These are phyloP conservation scores for Pseudorhiza aurosa DNA, from an alignment of 30 jellyfish, hydroid and myxozoan genomes.

Conservation along the genomic window DNA sequence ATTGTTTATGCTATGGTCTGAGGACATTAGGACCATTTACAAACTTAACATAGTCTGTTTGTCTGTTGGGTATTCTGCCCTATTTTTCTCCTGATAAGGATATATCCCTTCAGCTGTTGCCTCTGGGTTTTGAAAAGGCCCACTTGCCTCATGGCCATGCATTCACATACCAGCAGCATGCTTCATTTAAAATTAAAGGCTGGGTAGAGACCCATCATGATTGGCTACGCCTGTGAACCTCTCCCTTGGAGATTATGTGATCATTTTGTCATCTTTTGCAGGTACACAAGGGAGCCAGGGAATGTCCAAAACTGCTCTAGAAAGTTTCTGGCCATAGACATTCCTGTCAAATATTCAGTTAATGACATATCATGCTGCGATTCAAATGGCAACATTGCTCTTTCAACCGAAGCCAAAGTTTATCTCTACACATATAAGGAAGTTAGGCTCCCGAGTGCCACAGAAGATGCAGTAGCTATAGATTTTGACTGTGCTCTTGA, in stretches of 20 bases:
- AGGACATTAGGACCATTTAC: too few species aligned
- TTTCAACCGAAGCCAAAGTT: conserved; percentile 79
- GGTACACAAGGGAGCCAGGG: conserved; percentile 54
- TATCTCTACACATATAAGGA: conserved; percentile 56
- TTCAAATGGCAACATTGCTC: conserved; percentile 72
- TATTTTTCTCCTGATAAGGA: too few species aligned
- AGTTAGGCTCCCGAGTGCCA: not conserved
- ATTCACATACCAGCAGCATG: too few species aligned
- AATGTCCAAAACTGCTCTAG: conserved; percentile 23
- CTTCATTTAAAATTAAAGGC: not conserved
- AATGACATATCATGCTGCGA: conserved; percentile 82
- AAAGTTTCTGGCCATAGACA: conserved; percentile 70
- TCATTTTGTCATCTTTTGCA: not conserved
- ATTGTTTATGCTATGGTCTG: too few species aligned
- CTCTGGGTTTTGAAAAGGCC: too few species aligned
- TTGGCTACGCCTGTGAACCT: too few species aligned
- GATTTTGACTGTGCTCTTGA: conserved; percentile 80
- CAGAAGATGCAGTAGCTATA: conserved; percentile 4
- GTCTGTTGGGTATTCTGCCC: too few species aligned
- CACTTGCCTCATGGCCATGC: too few species aligned
- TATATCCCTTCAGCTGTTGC: too few species aligned
- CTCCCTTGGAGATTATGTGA: too few species aligned
- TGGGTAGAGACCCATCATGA: not conserved
- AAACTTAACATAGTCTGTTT: too few species aligned
- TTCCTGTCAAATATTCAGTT: conserved; percentile 69